phyloP scores from a whole-genome alignment of 2,113 vertebrate species.

The Heterotilapia buettikoferi region DNA sequence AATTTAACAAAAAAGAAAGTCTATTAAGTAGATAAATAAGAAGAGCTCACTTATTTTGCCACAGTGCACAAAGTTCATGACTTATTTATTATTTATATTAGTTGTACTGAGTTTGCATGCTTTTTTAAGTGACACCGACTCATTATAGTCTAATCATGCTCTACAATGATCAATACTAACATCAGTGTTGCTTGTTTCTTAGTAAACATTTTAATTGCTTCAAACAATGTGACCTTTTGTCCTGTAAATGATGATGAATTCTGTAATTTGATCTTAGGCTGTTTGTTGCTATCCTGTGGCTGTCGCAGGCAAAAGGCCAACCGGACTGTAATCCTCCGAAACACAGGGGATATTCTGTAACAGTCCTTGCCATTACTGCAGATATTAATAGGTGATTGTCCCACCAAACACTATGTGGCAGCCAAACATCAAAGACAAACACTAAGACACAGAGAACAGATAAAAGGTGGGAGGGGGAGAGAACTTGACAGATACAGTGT shows the following conservation, averaged over 20 bases:
- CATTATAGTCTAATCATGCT: not conserved
- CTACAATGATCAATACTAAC: not conserved
- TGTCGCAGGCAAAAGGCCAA: not conserved
- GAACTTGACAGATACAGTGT: not conserved
- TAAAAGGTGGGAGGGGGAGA: not conserved
- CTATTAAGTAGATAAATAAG: not conserved
- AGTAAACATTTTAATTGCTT: not conserved
- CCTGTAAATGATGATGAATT: not conserved
- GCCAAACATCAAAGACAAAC: slow-evolving; percentile 23
- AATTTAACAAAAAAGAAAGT: rapidly evolving
- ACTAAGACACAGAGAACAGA: not conserved
- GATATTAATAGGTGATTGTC: slow-evolving; percentile 65
- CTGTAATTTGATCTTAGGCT: not conserved
- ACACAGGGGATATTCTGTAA: slow-evolving; percentile 40
- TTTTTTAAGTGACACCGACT: not conserved
- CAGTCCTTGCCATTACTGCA: not conserved
- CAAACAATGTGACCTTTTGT: not conserved
- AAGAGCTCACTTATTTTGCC: not conserved
- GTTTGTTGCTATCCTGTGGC: slow-evolving; percentile 3
- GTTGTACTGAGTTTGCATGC: not conserved
- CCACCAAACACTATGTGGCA: slow-evolving; percentile 8
- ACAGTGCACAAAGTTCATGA: not conserved
- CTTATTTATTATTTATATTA: not conserved
- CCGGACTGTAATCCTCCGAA: slow-evolving; percentile 22
- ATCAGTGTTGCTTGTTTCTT: not conserved